Evolutionary conservation across 2,888 invertebrate genomes (phyloP), one percentile per base, ranked within the genome.

Genomic region (Boloria euphrosyne): DNA sequence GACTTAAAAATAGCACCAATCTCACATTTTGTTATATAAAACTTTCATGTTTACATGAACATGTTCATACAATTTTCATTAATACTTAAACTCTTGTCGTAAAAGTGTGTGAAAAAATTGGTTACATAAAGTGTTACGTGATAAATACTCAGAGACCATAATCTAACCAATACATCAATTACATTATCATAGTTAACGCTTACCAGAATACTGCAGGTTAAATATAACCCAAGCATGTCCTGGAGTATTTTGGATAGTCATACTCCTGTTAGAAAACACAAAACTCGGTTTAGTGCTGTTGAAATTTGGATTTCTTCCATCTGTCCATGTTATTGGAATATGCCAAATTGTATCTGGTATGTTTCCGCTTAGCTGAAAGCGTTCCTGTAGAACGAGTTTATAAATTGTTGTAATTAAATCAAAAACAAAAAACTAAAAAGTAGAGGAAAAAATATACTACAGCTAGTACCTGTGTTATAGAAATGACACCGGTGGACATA

Each of bases 201-300:
- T 76, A 90, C 92, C 90, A 68, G 91, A 89, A 62, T 89, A 89
- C 61, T 79, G 83, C 57, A 85, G 76, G 76, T 95, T 95, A 55
- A 94, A 86, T 58, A 95, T 84, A 14, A 95, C 87, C 93, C 94
- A 95, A 66, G 92, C 82, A 47, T 86, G 78, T 62, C 87, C 89
- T 64, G 83, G 46, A 0, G 67, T 71, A 27, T 71, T 81, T 13
- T 74, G 66, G 1, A 88, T 70, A 1, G 71, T 74, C 3, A 68
- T 49, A 1, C 78, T 66, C 3, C 65, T 62, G 0, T 59, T 62
- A 1, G 83, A 78, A 46, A 90, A 73, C 2, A 92, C 72, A 0
- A 80, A 74, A 2, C 75, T 76, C 2, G 93, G 91, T 61, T 76
- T 88, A 0, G 89, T 89, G 67, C 76, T 81, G 3, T 68, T 66